These are phyloP conservation scores for Catamblyrhynchus diadema DNA, from an alignment of 2,797 vertebrate species.

Conservation along the genomic window DNA sequence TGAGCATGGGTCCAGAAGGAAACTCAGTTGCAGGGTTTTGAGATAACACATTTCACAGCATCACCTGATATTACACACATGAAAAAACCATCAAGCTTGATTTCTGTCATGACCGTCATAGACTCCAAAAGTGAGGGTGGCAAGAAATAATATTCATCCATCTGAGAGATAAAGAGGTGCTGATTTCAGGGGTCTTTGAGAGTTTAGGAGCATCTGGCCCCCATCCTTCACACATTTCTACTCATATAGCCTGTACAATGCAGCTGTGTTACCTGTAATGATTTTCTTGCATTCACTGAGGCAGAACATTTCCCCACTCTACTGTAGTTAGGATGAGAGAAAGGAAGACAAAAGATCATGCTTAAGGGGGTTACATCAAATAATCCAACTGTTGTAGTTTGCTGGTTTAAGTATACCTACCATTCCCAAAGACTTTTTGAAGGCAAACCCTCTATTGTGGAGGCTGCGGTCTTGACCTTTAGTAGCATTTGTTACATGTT, in stretches of 20 bases:
- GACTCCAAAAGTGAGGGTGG: not conserved
- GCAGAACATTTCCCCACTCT: not conserved
- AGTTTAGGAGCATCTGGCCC: not conserved
- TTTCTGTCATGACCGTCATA: not conserved
- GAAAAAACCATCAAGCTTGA: not conserved
- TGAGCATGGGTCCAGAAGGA: not conserved
- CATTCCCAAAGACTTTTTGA: not conserved
- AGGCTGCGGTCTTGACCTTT: not conserved
- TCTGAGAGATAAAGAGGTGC: not conserved
- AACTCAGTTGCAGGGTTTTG: not conserved
- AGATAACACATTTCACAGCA: not conserved
- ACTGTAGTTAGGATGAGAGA: not conserved
- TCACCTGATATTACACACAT: not conserved
- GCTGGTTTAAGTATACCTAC: not conserved
- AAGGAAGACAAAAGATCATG: not conserved
- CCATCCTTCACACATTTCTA: not conserved
- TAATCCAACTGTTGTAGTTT: not conserved
- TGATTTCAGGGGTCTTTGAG: not conserved
- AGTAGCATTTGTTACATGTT: fast-evolving
- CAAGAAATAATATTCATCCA: not conserved
- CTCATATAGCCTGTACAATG: not conserved
- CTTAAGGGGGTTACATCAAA: not conserved
- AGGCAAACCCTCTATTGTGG: not conserved
- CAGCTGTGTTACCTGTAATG: not conserved
- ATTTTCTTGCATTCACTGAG: not conserved